Conservation (phyloP, 1,140 invertebrate genomes). For the Lysiphlebus fabarum region DNA sequence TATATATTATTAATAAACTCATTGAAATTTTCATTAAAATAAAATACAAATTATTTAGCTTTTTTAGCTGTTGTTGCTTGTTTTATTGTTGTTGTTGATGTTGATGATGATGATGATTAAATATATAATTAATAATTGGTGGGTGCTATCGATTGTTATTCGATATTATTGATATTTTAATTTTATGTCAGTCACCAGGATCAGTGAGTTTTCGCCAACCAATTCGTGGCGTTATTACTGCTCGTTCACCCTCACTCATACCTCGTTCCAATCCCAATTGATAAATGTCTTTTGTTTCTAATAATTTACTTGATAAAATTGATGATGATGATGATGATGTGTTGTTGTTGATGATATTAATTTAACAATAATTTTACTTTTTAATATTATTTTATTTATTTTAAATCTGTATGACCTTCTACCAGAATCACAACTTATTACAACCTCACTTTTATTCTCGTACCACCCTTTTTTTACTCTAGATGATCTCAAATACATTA, state of each 20-base stretch:
- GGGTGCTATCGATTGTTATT: constrained; percentile 51
- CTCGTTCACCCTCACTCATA: constrained; percentile 48
- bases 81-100: no score
- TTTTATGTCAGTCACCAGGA: constrained; percentile 55
- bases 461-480: constrained; percentile 31
- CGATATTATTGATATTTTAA: constrained; percentile 28
- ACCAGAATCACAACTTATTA: no score
- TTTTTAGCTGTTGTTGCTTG: neutral
- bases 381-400: neutral
- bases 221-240: constrained; percentile 45
- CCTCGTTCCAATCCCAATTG: constrained; percentile 36
- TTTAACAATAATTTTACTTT: neutral
- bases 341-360: neutral
- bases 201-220: constrained; percentile 53
- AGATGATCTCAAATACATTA: constrained; percentile 54
- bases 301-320: constrained; percentile 1
- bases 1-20: no score
- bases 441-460: neutral
- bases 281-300: neutral
- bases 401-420: neutral
- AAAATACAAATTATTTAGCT: no score
- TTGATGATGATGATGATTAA: neutral
- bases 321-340: neutral
- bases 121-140: constrained; percentile 23
- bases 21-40: no score